These are phyloP conservation scores for Heliconius sara DNA, from an alignment of 2,888 invertebrate genomes.

Conservation along the genomic window DNA sequence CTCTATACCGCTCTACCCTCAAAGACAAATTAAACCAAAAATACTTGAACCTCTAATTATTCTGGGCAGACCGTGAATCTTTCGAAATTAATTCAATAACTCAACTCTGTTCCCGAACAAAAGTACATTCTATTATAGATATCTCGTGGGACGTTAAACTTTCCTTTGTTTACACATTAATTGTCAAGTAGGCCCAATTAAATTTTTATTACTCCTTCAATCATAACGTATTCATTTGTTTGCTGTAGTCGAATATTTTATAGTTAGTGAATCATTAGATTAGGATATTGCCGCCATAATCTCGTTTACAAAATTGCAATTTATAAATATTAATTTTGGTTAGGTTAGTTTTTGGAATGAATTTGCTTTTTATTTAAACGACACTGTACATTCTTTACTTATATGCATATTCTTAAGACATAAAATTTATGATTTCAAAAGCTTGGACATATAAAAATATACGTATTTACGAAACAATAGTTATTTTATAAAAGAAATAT, in stretches of 20 bases:
- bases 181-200: neutral
- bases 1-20: constrained; percentile 60
- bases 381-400: neutral
- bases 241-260: neutral
- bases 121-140: constrained; percentile 54
- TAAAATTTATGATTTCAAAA: no score
- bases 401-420: neutral
- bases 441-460: no score
- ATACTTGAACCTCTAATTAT: constrained; percentile 77
- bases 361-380: neutral
- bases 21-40: constrained; percentile 75
- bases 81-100: constrained; percentile 80
- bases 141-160: constrained; percentile 18
- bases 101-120: constrained; percentile 68
- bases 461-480: no score
- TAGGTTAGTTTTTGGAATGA: neutral
- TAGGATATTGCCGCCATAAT: no score
- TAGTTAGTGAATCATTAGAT: neutral
- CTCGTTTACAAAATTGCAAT: neutral
- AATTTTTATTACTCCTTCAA: neutral
- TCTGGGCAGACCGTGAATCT: constrained; percentile 70
- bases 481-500: no score
- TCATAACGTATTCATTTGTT: neutral
- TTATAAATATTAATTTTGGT: neutral
- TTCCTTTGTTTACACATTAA: constrained; percentile 31